A percentile compares a stretch with the other conserved stretches of the same genome.
Conservation (phyloP, 1,140 invertebrate species). For the Archivesica marissinica region DNA sequence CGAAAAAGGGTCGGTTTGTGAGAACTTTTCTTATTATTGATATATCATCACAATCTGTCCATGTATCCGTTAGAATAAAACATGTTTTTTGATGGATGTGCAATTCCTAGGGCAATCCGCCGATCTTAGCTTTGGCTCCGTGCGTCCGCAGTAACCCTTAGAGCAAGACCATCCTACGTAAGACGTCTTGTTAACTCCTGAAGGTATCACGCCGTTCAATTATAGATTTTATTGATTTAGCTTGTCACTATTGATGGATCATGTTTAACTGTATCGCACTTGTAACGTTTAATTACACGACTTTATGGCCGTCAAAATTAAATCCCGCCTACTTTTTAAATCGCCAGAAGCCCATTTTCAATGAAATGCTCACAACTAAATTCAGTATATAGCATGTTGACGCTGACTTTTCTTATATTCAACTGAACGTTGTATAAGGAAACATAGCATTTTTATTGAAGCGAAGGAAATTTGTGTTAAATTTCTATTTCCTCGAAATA, state of each 20-base stretch:
- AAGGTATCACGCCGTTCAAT: constrained; percentile 22
- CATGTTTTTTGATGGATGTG: constrained; percentile 17
- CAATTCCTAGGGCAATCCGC: not conserved
- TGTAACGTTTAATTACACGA: constrained; percentile 40
- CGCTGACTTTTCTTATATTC: constrained; percentile 2
- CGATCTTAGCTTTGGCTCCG: not conserved
- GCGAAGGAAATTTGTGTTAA: constrained; percentile 49
- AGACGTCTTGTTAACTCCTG: constrained; percentile 32
- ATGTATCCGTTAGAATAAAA: constrained; percentile 18
- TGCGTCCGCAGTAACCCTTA: not conserved
- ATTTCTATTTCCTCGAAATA: constrained; percentile 55
- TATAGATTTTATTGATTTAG: constrained; percentile 56
- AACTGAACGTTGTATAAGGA: constrained; percentile 46
- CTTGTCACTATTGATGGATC: constrained; percentile 59
- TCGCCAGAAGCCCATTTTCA: constrained; percentile 31
- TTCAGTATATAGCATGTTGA: constrained; percentile 51
- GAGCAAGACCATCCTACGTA: not conserved
- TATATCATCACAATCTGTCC: constrained; percentile 24
- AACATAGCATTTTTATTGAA: constrained; percentile 42
- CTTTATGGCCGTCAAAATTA: constrained; percentile 53
- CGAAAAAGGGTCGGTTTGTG: not conserved
- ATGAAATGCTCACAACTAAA: constrained; percentile 8
- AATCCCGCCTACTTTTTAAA: constrained; percentile 55
- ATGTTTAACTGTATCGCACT: constrained; percentile 45
- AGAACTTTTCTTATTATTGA: constrained; percentile 13